Evolutionary conservation across 2,888 invertebrate species (phyloP).

Genomic region (Chrysina gloriosa): DNA sequence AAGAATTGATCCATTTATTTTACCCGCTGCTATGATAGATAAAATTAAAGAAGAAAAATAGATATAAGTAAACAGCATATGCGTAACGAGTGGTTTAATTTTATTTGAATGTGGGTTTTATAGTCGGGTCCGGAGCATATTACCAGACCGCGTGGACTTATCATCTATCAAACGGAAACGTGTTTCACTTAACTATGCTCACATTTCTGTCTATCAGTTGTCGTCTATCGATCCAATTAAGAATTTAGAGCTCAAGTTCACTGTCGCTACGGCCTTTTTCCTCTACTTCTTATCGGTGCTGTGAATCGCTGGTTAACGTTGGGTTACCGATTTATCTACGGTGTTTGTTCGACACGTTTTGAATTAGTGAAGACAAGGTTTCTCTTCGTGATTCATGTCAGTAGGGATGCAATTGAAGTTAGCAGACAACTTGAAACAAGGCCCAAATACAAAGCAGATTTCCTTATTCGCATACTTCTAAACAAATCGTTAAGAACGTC

Average conservation of each 20-base stretch:
- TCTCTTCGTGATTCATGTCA: constrained; percentile 10
- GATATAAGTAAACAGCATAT: constrained; percentile 10
- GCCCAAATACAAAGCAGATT: not conserved
- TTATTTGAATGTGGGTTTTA: constrained; percentile 37
- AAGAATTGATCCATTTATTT: constrained; percentile 9
- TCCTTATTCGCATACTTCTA: too few relatives aligned
- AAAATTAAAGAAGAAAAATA: constrained; percentile 8
- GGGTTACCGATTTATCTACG: constrained; percentile 40
- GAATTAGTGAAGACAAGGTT: constrained; percentile 45
- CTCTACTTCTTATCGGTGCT: constrained; percentile 42
- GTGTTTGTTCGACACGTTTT: constrained; percentile 46
- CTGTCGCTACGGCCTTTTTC: constrained; percentile 40
- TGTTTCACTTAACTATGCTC: constrained; percentile 39
- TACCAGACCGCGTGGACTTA: constrained; percentile 21
- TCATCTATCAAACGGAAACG: constrained; percentile 33
- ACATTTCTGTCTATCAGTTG: constrained; percentile 45
- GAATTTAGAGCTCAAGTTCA: constrained; percentile 38
- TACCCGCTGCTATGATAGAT: constrained; percentile 9
- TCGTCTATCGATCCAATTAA: constrained; percentile 48
- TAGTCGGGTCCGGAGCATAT: constrained; percentile 21
- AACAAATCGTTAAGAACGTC: too few relatives aligned
- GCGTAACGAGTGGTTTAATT: constrained; percentile 35
- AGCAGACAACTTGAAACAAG: not conserved
- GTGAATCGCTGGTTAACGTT: constrained; percentile 34
- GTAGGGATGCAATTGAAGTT: not conserved